phyloP scores from a whole-genome alignment of 2,113 vertebrate genomes.

The Xiphias gladius region DNA sequence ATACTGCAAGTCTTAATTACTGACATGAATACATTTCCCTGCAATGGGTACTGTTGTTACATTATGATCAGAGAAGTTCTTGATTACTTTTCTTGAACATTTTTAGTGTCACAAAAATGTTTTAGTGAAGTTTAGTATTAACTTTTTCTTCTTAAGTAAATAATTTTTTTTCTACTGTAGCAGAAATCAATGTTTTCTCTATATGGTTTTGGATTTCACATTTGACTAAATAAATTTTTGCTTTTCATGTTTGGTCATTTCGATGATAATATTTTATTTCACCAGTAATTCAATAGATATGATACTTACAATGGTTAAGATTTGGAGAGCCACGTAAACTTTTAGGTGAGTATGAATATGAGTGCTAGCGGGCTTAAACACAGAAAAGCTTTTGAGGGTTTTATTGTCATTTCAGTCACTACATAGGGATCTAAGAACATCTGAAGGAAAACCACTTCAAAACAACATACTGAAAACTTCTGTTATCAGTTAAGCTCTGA shows the following conservation, averaged over 20 bases:
- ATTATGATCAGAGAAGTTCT: not conserved
- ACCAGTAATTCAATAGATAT: not conserved
- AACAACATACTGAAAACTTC: not conserved
- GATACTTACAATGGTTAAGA: not conserved
- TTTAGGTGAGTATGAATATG: not conserved
- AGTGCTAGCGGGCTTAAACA: not conserved
- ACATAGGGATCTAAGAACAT: not conserved
- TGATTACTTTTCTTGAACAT: not conserved
- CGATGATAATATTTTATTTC: not conserved
- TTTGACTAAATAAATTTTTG: not conserved
- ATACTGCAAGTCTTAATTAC: not conserved
- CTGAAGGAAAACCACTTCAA: not conserved
- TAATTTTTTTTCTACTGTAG: no score
- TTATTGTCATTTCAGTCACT: not conserved
- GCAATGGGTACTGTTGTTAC: not conserved
- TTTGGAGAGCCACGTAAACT: not conserved
- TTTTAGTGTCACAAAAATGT: not conserved
- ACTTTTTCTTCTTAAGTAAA: not conserved
- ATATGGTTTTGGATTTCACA: not conserved
- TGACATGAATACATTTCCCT: not conserved
- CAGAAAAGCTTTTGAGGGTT: not conserved
- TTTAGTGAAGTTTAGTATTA: not conserved
- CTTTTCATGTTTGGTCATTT: not conserved
- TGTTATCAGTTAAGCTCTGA: slow-evolving; percentile 28
- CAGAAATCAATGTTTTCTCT: not conserved